Evolutionary conservation across 53 echinoderm and acorn worm genomes (phyloP).

Genomic region (Actinopyga echinites): DNA sequence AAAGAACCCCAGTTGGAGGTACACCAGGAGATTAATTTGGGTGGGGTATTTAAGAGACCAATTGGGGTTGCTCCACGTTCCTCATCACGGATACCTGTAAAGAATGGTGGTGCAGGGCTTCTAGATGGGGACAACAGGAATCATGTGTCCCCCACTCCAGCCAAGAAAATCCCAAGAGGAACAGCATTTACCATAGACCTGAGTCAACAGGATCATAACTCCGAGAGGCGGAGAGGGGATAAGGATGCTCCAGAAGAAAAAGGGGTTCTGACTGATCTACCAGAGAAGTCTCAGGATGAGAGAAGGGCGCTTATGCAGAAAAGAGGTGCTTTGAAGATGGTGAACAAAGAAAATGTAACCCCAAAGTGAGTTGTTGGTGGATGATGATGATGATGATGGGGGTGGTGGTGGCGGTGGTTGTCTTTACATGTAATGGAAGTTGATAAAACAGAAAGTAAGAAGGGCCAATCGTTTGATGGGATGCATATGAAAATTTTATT

Average conservation of each 20-base stretch:
- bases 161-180: constrained; percentile 52
- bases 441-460: not conserved
- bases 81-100: constrained; percentile 59
- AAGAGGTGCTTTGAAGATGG: constrained; percentile 6
- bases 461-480: too few species aligned
- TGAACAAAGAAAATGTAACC: constrained; percentile 26
- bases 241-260: constrained; percentile 34
- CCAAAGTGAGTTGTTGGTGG: constrained; percentile 7
- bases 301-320: not conserved
- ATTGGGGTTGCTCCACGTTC: constrained; percentile 7
- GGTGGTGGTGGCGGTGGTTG: too few species aligned
- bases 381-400: not conserved
- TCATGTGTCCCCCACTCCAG: not conserved
- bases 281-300: constrained; percentile 7
- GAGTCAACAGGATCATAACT: constrained; percentile 38
- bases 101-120: not conserved
- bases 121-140: not conserved
- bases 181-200: constrained; percentile 77
- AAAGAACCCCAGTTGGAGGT: constrained; percentile 34
- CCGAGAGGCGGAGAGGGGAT: constrained; percentile 27
- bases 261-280: constrained; percentile 17
- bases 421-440: too few species aligned
- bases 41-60: constrained; percentile 55
- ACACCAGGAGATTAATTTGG: constrained; percentile 36
- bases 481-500: too few species aligned